These are phyloP conservation scores for Argyresthia goedartella DNA, from an alignment of 2,888 invertebrate genomes.

Conservation along the genomic window DNA sequence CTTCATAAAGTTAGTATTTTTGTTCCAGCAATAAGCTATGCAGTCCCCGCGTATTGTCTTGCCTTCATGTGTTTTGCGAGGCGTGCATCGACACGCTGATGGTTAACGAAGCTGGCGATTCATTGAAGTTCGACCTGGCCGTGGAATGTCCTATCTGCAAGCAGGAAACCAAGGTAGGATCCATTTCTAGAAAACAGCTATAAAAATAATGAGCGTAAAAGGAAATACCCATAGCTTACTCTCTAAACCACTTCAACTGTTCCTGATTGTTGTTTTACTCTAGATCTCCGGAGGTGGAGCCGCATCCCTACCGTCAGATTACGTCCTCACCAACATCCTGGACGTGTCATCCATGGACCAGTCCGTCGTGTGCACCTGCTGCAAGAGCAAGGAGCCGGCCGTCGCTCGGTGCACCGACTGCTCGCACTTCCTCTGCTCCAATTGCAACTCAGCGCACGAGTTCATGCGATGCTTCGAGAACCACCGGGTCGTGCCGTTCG, in stretches of 20 bases:
- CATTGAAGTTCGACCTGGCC: slow-evolving; percentile 72
- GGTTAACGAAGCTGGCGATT: slow-evolving; percentile 78
- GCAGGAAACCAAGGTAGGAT: slow-evolving; percentile 84
- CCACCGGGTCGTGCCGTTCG: slow-evolving; percentile 91
- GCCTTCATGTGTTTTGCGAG: slow-evolving; percentile 96
- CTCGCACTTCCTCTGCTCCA: slow-evolving; percentile 92
- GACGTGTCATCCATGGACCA: slow-evolving; percentile 85
- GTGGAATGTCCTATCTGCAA: slow-evolving; percentile 86
- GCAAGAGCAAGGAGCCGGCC: slow-evolving; percentile 95
- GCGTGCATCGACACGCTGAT: slow-evolving; percentile 88
- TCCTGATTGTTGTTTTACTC: too few species aligned
- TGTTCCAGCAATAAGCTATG: slow-evolving; percentile 75
- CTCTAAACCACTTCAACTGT: too few species aligned
- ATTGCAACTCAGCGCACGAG: slow-evolving; percentile 95
- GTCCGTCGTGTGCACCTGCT: slow-evolving; percentile 88
- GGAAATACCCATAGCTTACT: too few species aligned
- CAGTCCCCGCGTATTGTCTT: slow-evolving; percentile 89
- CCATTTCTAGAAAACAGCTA: too few species aligned
- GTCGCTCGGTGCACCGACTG: slow-evolving; percentile 96
- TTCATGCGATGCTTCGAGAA: slow-evolving; percentile 98
- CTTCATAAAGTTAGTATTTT: too few species aligned
- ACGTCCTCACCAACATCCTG: slow-evolving; percentile 86
- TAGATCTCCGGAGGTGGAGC: slow-evolving; percentile 83
- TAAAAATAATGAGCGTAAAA: too few species aligned
- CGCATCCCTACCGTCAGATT: slow-evolving; percentile 85